Base-by-base conservation (phyloP, 2,113 vertebrate species). In the Nycticebus coucang region DNA sequence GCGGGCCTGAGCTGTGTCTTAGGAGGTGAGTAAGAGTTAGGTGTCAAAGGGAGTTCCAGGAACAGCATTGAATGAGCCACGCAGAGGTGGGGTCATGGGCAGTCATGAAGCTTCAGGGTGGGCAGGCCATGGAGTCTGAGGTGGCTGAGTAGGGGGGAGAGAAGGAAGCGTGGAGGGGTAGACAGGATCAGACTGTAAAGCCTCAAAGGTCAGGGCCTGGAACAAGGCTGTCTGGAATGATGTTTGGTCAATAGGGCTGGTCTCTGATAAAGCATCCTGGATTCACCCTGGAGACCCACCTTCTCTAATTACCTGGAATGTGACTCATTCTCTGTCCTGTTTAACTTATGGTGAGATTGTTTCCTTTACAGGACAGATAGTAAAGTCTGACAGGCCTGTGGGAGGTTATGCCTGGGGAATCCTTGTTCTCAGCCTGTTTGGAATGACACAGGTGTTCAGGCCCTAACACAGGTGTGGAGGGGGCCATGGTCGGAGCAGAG, bases 261-360 rank as follows among this genome's bases (percentile, higher is more conserved):
- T 78, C 33, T 41, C 81, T 66, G 50, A 30, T 60, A 45, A 78
- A 66, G n/a, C 35, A 50, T 69, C 75, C 64, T 37, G 7, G 64
- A 64, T 80, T 85, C 33, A 59, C 35, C 80, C 21, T 72, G 62
- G 77, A 35, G 85, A 85, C 1, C 14, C 57, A 68, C 89, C 89
- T 75, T 85, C 37, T 14, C 2, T 82, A 60, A 89, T 84, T 86
- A 41, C 80, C 69, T 60, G 50, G 9, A 89, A 28, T 7, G 4
- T 84, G 77, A 92, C 11, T 92, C 92, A 89, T 82, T 94, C 30
- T 30, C 50, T 75, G 5, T 77, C 87, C 59, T 80, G 37, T 35
- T 81, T 41, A 80, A 28, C 14, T 50, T n/a, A 18, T 53, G 21
- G 41, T 17, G 35, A 57, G 50, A 28, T 59, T 59, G 7, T 45